Base-by-base conservation (phyloP, 2,888 invertebrate genomes). In the Panzeria rudis region DNA sequence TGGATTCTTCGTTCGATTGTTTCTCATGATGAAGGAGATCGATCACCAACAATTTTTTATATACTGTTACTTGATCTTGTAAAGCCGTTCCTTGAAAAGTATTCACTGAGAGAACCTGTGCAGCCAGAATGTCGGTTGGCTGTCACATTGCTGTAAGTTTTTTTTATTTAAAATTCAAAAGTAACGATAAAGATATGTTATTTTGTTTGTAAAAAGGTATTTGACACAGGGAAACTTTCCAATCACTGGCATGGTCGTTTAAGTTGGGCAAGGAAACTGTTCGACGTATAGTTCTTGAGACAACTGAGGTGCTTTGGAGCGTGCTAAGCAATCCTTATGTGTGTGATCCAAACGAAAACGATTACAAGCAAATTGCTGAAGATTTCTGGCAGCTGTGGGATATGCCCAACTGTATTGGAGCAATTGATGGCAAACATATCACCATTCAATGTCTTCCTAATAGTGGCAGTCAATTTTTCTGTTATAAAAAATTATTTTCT, bases 1-100 rank as follows among this genome's bases (percentile, higher is more conserved):
- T 32, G 32, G 35, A 8, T 35, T 35, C 50, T 50, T 50, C 50
- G 25, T 23, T n/a, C 23, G 15, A 0, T 44, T 17, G 0, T 66
- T 66, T 47, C 15, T 32, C 17, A 20, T 4, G 17, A 35, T 73
- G 54, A 85, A 81, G 66, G 81, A 77, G 8, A 50, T 72, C 7
- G 81, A 77, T 35, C 71, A 81, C 20, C 50, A 73, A n/a, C 72
- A 81, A 56, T 85, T 85, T 73, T 73, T 73, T 41, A 78, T 78
- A 23, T 85, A 15, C 41, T 78, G 4, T 71, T 82, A 7, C 38
- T 78, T 8, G 23, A 38, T 3, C 23, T 83, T 6, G 29, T 79
- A 8, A 69, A n/a, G 20, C 71, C 83, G 32, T 77, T 54, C 23
- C 72, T 82, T 52, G 3, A 69, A 73, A 83, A 83, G 11, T 15